These are phyloP conservation scores for Athene noctua DNA, from an alignment of 2,113 vertebrate genomes.

Conservation along the genomic window DNA sequence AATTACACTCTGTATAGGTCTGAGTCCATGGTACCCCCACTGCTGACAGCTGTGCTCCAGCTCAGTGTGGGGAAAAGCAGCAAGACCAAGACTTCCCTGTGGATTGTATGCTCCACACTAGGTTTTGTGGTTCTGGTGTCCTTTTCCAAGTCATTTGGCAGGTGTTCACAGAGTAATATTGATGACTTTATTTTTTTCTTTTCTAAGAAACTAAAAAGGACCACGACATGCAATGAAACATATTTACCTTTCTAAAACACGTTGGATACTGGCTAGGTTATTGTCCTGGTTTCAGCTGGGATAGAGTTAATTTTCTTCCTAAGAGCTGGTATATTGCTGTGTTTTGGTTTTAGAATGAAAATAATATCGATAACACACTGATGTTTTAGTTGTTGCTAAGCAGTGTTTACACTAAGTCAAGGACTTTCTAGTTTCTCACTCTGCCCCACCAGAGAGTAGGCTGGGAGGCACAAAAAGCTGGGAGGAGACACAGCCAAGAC, in stretches of 20 bases:
- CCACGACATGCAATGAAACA: background rate
- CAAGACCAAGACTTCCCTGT: background rate
- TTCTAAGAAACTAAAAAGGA: background rate
- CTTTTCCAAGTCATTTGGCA: background rate
- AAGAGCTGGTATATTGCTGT: too few relatives aligned
- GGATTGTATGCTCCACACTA: background rate
- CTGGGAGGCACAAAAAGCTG: background rate
- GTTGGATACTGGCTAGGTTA: accelerated
- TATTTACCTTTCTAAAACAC: background rate
- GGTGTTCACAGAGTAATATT: background rate
- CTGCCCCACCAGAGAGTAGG: background rate
- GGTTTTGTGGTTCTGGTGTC: background rate
- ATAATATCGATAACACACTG: too few relatives aligned
- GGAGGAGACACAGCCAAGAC: background rate
- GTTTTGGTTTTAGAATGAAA: too few relatives aligned
- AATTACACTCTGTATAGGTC: background rate
- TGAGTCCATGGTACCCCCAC: accelerated
- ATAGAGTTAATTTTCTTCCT: too few relatives aligned
- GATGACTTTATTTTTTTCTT: background rate
- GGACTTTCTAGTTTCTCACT: background rate
- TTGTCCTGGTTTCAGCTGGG: too few relatives aligned
- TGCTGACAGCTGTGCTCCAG: too few relatives aligned
- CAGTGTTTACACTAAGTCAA: too few relatives aligned
- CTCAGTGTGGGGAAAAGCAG: background rate
- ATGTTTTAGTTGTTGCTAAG: too few relatives aligned